These are phyloP conservation scores for Smutsia temminckii DNA, from an alignment of 2,797 vertebrate species.

Conservation along the genomic window DNA sequence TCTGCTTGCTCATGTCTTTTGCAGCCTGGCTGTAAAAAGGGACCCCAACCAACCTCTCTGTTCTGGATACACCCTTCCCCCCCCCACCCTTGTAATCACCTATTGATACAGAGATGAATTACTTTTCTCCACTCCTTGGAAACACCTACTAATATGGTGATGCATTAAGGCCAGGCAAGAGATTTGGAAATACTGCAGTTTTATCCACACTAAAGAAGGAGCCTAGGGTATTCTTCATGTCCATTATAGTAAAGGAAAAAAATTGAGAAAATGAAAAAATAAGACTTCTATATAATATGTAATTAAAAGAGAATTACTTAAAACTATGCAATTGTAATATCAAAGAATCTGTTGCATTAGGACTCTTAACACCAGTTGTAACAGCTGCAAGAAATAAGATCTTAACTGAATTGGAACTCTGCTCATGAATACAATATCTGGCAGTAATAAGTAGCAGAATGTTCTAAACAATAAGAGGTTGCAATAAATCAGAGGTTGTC, in stretches of 20 bases:
- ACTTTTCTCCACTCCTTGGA: no score
- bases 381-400: conserved; percentile 43
- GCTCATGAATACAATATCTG: neutral
- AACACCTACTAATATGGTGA: no score
- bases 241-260: neutral
- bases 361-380: neutral
- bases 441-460: conserved; percentile 61
- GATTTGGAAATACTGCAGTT: no score
- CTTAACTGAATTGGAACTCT: conserved; percentile 46
- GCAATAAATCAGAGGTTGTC: conserved; percentile 62
- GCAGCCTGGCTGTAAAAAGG: no score
- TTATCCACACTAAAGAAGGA: neutral
- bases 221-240: neutral
- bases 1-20: no score
- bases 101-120: no score
- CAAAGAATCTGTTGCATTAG: neutral
- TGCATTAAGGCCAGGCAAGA: no score
- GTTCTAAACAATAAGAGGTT: conserved; percentile 48
- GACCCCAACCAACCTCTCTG: no score
- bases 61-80: no score
- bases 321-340: neutral
- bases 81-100: no score
- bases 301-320: neutral
- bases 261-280: neutral
- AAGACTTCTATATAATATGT: neutral